Evolutionary conservation across 1,140 invertebrate genomes (phyloP), one percentile per base, ranked within the genome.

Genomic region (Galendromus occidentalis): DNA sequence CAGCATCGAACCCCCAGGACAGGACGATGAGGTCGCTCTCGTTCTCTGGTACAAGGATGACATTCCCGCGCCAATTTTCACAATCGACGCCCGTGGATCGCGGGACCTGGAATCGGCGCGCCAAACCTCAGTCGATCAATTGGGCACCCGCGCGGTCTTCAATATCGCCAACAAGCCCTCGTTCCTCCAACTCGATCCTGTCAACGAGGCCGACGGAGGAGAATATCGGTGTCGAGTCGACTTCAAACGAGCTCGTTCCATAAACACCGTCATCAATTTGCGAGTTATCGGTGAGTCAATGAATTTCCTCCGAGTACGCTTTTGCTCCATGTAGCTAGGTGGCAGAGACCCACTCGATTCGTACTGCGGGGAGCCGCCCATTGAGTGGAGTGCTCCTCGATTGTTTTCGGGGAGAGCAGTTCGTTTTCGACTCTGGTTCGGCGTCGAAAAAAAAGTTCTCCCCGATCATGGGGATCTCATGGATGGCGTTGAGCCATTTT

Each of bases 191-290:
- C 79, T 92, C 42, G 84, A 86, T 70, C 83, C 84, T 30, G 86
- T 91, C n/a, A 83, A 85, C 69, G 77, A 79, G 67, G 82, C 84
- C 68, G 89, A 91, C 73, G 86, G 87, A 72, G 88, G 88, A 17
- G 80, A 88, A 67, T 91, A 91, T 73, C 79, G 88, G 65, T 91
- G 88, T 75, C 80, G 89, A 67, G 89, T 91, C 2, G 89, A 92
- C 74, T 93, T 91, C 75, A 84, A 83, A 72, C 88, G 88, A 72
- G 89, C 88, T 9, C 87, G 87, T 0, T 91, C 89, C 1, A 82
- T 87, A 70, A 92, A 91, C 76, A 87, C 85, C 74, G 85, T 88
- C 76, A 87, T 91, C 72, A 86, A 88, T 74, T 81, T 93, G 69
- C 88, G 87, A 70, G 87, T 92, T 69, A 90, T 91, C 74, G 87